Conservation (phyloP, 1,140 invertebrate species). For the Orchesella cincta region DNA sequence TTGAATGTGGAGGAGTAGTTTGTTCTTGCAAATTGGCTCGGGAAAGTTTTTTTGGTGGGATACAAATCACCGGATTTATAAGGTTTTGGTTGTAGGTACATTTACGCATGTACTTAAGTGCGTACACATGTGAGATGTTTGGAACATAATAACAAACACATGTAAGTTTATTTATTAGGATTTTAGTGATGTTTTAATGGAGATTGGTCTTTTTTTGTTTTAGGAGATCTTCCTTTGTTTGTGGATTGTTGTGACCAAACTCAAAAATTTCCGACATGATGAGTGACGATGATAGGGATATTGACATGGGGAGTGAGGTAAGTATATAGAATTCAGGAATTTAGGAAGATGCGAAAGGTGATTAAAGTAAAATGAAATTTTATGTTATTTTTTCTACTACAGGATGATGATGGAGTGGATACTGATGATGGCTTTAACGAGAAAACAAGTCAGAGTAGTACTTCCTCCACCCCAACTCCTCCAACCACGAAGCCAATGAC, state of each 20-base stretch:
- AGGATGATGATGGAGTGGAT: conserved; percentile 48
- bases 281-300: conserved; percentile 81
- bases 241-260: conserved; percentile 17
- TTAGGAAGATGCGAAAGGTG: not conserved
- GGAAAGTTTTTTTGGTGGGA: no score
- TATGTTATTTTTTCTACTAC: conserved; percentile 31
- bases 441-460: conserved; percentile 12
- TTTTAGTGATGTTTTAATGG: no score
- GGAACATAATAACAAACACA: no score
- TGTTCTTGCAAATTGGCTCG: no score
- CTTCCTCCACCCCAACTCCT: conserved; percentile 24
- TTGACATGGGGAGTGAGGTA: conserved; percentile 90
- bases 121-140: no score
- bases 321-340: conserved; percentile 54
- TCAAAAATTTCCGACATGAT: conserved; percentile 64
- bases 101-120: no score
- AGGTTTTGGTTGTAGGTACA: no score
- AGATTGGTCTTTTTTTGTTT: no score
- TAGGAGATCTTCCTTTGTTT: no score
- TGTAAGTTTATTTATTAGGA: no score
- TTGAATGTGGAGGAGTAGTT: no score
- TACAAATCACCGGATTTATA: no score
- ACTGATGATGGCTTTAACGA: conserved; percentile 40
- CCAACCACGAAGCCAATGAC: conserved; percentile 48
- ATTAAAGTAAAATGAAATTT: conserved; percentile 1